Base-by-base conservation (phyloP, 2,888 invertebrate genomes). In the Metacarcinus magister region DNA sequence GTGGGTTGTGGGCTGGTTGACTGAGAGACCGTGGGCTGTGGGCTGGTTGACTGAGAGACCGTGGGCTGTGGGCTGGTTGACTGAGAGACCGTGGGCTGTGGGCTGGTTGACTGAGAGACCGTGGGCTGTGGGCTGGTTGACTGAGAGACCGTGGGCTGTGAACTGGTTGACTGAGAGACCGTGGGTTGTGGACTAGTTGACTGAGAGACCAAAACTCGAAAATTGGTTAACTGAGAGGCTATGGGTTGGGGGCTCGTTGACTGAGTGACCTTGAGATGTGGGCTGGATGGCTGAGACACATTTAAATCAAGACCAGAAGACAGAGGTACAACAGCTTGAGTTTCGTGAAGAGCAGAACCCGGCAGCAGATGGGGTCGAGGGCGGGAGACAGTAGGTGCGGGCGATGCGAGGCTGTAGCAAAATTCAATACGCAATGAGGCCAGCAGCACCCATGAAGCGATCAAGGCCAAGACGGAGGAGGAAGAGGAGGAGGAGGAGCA, bases 1-100 rank as follows among this genome's bases (percentile, higher is more conserved):
- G 16, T 54, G 54, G 54, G 54, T 19, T 75, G 16, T 23, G 75
- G 23, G 8, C 75, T 75, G 28, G 75, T 2, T 5, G 75, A 75
- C 75, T 75, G 75, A n/a, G 75, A n/a, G 28, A 75, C n/a, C n/a
- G 75, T 32, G 32, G 67, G 23, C 67, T 82, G 82, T 82, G 82
- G 19, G 19, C 54, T 54, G 54, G 54, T 0, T 54, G 54, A 0
- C 54, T 54, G 54, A 54, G 54, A 54, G 54, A 54, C 54, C 54
- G 19, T 16, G 54, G 39, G 39, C 39, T 39, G 39, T 39, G 39
- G 39, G 39, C 39, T 39, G 39, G 39, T 39, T 39, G 39, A 39
- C 67, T 16, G 16, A 16, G 67, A 67, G n/a, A 67, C 67, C 67
- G 19, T 23, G 19, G 82, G 82, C 10, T 28, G 82, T 82, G 82